Percentiles rank a stretch among this genome's conserved stretches.
These are phyloP conservation scores for Drosophila aldrichi DNA, from an alignment of 2,888 invertebrate species.

Conservation along the genomic window DNA sequence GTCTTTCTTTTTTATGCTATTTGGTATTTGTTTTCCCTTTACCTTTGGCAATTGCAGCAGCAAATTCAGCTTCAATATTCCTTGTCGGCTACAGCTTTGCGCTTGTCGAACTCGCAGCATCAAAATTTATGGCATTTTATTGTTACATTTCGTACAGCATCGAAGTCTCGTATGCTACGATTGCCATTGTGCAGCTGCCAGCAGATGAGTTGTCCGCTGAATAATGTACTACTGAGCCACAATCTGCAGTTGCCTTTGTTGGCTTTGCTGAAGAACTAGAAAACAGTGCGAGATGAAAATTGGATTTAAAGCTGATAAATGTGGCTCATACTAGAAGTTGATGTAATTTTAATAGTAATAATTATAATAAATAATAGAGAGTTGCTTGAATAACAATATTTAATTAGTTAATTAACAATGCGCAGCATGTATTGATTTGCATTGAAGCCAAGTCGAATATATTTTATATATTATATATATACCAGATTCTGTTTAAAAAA, in stretches of 20 bases:
- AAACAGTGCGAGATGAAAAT: neutral
- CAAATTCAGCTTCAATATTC: slow-evolving; percentile 8
- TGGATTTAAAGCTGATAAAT: neutral
- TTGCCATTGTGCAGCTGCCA: neutral
- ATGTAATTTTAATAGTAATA: no score
- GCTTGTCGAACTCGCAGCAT: slow-evolving; percentile 16
- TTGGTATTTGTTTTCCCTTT: slow-evolving; percentile 2
- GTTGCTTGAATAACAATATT: no score
- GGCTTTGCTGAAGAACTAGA: no score
- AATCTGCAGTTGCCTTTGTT: neutral
- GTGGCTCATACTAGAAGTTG: no score
- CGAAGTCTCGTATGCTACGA: neutral
- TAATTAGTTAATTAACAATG: no score
- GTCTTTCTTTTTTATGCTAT: neutral
- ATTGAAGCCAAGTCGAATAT: no score
- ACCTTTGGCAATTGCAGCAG: slow-evolving; percentile 28
- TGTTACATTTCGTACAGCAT: slow-evolving; percentile 12
- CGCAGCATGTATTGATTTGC: no score
- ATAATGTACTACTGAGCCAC: neutral
- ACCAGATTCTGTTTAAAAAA: neutral
- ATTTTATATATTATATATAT: no score
- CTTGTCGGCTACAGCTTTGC: slow-evolving; percentile 11
- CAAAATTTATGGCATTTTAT: slow-evolving; percentile 21
- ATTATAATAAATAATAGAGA: no score
- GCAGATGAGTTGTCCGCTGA: neutral